Conservation (phyloP, 1,140 invertebrate genomes). For the Trichonephila inaurata region DNA sequence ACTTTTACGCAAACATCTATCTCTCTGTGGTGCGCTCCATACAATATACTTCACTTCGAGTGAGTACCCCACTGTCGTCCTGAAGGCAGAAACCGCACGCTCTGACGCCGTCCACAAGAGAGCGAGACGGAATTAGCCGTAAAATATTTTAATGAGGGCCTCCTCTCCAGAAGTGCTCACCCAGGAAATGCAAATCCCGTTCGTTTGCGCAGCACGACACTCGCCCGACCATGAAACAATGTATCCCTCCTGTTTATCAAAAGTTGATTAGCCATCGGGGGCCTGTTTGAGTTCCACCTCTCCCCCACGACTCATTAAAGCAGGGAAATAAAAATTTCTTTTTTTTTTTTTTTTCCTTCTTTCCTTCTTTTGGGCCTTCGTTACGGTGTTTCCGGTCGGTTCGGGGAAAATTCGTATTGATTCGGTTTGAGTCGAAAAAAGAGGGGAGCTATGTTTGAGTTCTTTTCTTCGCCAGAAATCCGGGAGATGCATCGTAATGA, state of each 20-base stretch:
- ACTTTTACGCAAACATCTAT: too few relatives aligned
- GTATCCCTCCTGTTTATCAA: slow-evolving; percentile 54
- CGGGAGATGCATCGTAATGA: slow-evolving; percentile 46
- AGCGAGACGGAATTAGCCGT: slow-evolving; percentile 33
- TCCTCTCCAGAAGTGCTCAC: slow-evolving; percentile 33
- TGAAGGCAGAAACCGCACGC: background rate
- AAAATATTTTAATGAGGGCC: slow-evolving; percentile 64
- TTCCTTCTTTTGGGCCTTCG: slow-evolving; percentile 13
- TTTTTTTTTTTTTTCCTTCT: background rate
- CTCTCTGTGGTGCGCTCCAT: too few relatives aligned
- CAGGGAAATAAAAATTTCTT: background rate
- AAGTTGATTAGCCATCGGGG: slow-evolving; percentile 52
- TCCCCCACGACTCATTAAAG: background rate
- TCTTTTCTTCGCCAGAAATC: background rate
- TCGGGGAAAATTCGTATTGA: slow-evolving; percentile 31
- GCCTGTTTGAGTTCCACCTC: background rate
- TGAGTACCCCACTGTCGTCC: background rate
- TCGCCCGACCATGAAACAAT: slow-evolving; percentile 35
- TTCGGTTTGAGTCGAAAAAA: background rate
- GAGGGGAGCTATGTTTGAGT: slow-evolving; percentile 31
- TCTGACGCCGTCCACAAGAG: background rate
- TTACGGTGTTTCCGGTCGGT: slow-evolving; percentile 48
- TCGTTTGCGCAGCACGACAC: background rate
- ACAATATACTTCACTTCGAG: too few relatives aligned
- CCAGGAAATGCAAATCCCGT: slow-evolving; percentile 52